Evolutionary conservation across 2,888 invertebrate species (phyloP), one percentile per base, ranked within the genome.

Genomic region (Villa cingulata): DNA sequence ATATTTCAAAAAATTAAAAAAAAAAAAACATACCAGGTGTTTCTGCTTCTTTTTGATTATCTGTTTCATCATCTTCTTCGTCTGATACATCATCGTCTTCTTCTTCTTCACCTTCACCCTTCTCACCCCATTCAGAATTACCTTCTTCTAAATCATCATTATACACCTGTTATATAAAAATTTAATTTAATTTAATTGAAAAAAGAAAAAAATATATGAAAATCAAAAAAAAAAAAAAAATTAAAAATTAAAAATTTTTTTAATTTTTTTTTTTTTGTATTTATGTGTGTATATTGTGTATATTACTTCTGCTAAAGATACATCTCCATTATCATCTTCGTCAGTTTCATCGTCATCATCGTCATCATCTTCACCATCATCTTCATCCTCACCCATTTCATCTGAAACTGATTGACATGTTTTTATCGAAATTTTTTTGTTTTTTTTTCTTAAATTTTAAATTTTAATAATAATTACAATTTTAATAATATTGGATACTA

Each of bases 121-220:
- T 77, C 41, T 75, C 78, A 49, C 77, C 81, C 57, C 80, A 80
- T 41, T 76, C 79, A 51, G 77, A 74, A 58, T 77, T 78, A 54
- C 77, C 80, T 56, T 77, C 77, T 59, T 77, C 74, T 41, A 74
- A 65, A 56, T 72, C 72, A 43, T 73, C 73, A 59, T 73, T 73
- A 63, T 75, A 62, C 20, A 68, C 64, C 60, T 62, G 41, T n/a
- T n/a, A n/a, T 20, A 10, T 16, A 6, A 23, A 23, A 23, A 23
- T 23, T 23, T 23, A 4, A 23, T 23, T 23, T 23, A 23, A 6
- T 23, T 4, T 23, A 23, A 23, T 23, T 23, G 7, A 6, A 7
- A 23, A 23, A 46, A 46, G 7, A 40, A 20, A 34, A 14, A 41
- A 15, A 12, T 17, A n/a, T n/a, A n/a, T n/a, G n/a, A n/a, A n/a